A percentile compares a stretch with the other conserved stretches of the same genome.
Evolutionary conservation across 2,797 vertebrate species (phyloP).

Genomic region (Sciurus carolinensis): DNA sequence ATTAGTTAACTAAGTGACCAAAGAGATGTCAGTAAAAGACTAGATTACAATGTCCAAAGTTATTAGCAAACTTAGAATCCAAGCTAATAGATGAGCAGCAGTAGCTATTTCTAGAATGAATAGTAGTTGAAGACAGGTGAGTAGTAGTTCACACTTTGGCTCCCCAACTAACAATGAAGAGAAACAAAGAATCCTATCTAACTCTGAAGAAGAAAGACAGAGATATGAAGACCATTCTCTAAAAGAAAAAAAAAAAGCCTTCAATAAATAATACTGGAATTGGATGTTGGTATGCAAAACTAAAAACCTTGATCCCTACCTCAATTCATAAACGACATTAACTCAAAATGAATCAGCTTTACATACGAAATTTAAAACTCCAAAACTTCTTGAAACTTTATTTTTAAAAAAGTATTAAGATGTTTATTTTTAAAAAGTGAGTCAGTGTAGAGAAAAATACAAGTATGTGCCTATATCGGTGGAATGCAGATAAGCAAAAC

Average conservation of each 20-base stretch:
- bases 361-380: constrained; percentile 48
- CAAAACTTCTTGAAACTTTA: background rate
- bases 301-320: background rate
- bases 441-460: background rate
- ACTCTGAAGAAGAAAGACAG: background rate
- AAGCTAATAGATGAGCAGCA: background rate
- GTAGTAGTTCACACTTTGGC: background rate
- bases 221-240: background rate
- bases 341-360: constrained; percentile 35
- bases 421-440: background rate
- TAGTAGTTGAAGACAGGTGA: background rate
- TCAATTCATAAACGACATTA: background rate
- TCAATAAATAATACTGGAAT: background rate
- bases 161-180: background rate
- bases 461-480: background rate
- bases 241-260: background rate
- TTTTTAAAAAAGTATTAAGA: background rate
- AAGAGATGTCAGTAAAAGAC: constrained; percentile 15
- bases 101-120: background rate
- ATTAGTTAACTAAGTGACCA: constrained; percentile 14
- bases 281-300: background rate
- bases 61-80: background rate
- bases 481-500: constrained; percentile 1
- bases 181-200: background rate
- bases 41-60: constrained; percentile 8